These are phyloP conservation scores for Pseudochromis fuscus DNA, from an alignment of 2,797 vertebrate genomes.

Conservation along the genomic window DNA sequence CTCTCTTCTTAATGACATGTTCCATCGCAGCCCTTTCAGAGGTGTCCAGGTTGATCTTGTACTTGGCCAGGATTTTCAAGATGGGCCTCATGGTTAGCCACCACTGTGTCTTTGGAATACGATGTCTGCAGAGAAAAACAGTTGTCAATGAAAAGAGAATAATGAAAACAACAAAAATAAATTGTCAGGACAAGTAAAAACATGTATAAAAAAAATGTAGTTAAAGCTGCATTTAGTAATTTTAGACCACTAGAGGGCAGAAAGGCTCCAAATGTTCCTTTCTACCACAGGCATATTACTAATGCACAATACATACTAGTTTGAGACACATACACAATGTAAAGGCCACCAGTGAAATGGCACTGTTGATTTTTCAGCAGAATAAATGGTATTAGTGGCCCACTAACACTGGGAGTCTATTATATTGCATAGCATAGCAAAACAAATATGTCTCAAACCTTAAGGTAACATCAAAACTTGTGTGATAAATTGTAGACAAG, in stretches of 20 bases:
- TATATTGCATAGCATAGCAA: not conserved
- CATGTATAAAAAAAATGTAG: not conserved
- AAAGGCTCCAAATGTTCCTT: not conserved
- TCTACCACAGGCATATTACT: not conserved
- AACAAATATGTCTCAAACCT: not conserved
- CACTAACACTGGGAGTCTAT: not conserved
- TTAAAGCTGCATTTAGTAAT: not conserved
- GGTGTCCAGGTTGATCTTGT: slow-evolving; percentile 87
- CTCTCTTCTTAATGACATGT: slow-evolving; percentile 86
- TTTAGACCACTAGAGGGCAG: not conserved
- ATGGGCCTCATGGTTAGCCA: slow-evolving; percentile 92
- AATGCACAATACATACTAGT: not conserved
- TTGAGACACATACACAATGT: not conserved
- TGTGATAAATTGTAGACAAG: not conserved
- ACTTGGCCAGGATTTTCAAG: slow-evolving; percentile 93
- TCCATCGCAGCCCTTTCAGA: slow-evolving; percentile 87
- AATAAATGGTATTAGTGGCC: not conserved
- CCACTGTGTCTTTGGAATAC: slow-evolving; percentile 91
- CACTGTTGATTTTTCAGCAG: not conserved
- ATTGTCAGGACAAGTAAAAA: not conserved
- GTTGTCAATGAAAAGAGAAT: slow-evolving; percentile 14
- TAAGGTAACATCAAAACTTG: not conserved
- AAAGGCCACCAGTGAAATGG: not conserved
- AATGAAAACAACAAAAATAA: not conserved
- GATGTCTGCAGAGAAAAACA: slow-evolving; percentile 82